Conservation (phyloP, 2,113 vertebrate genomes). For the Hippocampus comes region DNA sequence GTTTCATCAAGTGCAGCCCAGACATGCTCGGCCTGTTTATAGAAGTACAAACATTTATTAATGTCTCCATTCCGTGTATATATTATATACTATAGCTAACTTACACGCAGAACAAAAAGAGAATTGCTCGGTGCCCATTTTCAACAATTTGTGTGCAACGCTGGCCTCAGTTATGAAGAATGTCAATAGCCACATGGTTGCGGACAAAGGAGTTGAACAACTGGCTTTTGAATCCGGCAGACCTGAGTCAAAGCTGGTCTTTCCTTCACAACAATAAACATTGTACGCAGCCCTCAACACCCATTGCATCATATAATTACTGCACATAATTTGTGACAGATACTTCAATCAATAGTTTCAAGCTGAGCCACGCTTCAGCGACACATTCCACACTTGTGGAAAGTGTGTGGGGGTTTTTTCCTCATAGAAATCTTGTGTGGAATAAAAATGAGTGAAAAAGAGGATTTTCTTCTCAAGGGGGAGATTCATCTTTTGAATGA, state of each 20-base stretch:
- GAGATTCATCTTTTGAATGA: too few relatives aligned
- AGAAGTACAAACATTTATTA: constrained; percentile 7
- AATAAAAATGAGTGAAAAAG: too few relatives aligned
- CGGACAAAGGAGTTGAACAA: background rate
- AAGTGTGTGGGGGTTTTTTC: too few relatives aligned
- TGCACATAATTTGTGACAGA: background rate
- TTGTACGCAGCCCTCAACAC: background rate
- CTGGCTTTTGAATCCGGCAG: background rate
- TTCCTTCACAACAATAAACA: background rate
- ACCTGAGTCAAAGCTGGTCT: background rate
- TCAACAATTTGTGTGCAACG: background rate
- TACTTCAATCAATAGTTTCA: background rate
- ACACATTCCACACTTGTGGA: background rate
- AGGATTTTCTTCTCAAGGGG: too few relatives aligned
- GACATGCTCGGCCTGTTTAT: constrained; percentile 92
- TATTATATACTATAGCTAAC: background rate
- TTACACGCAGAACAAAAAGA: background rate
- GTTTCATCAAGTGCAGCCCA: constrained; percentile 92
- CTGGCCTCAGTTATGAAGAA: background rate
- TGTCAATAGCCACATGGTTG: background rate
- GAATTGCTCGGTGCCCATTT: background rate
- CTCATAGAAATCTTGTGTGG: too few relatives aligned
- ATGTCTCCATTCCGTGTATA: background rate
- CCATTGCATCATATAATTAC: background rate
- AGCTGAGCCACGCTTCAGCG: background rate